A percentile compares a stretch with the other conserved stretches of the same genome.
Conservation (phyloP, 2,888 invertebrate genomes). For the Tetrapedia diversipes region DNA sequence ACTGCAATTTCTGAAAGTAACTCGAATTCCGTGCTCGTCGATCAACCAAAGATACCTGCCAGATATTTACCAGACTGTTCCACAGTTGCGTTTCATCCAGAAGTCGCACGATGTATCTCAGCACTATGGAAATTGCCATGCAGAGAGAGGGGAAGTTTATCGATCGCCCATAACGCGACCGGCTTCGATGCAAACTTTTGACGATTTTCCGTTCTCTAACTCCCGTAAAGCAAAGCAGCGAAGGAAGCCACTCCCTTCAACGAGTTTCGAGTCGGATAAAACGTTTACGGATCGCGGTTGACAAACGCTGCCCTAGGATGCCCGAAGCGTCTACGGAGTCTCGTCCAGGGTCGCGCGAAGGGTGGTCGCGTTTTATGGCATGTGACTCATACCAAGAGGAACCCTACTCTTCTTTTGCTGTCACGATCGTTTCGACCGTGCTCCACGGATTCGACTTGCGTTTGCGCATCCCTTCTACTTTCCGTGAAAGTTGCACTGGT, state of each 20-base stretch:
- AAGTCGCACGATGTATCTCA: background rate
- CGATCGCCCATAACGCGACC: background rate
- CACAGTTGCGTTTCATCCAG: background rate
- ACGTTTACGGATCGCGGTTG: conserved; percentile 32
- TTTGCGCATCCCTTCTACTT: conserved; percentile 44
- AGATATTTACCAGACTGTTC: background rate
- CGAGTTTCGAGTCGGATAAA: conserved; percentile 7
- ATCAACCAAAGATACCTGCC: background rate
- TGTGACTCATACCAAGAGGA: conserved; percentile 70
- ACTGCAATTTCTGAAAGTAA: conserved; percentile 12
- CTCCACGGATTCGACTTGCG: conserved; percentile 42
- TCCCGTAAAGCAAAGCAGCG: background rate
- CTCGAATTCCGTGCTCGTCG: conserved; percentile 2
- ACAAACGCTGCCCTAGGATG: conserved; percentile 36
- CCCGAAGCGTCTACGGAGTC: conserved; percentile 42
- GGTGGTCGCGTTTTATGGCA: conserved; percentile 72
- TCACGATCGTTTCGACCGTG: conserved; percentile 39
- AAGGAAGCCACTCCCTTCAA: conserved; percentile 2
- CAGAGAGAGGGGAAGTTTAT: background rate
- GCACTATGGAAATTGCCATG: background rate
- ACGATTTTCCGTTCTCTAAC: background rate
- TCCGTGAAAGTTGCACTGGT: background rate
- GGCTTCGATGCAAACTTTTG: background rate
- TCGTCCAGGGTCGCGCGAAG: conserved; percentile 56
- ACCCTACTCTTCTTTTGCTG: conserved; percentile 33